These are phyloP conservation scores for Drosophila affinis DNA, from an alignment of 2,888 invertebrate genomes.

Conservation along the genomic window DNA sequence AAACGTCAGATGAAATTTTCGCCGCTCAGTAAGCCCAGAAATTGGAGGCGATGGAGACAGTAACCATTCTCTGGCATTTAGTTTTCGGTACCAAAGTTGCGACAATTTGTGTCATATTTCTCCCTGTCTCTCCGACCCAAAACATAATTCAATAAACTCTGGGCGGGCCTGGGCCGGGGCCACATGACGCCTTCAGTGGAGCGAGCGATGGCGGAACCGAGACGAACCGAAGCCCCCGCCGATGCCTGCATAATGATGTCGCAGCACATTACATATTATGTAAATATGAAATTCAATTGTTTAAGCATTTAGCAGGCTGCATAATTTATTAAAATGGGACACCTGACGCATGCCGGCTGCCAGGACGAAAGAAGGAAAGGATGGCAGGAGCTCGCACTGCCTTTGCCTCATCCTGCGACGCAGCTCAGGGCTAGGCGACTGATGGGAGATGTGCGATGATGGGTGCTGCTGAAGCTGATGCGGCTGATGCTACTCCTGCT, in stretches of 20 bases:
- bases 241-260: slow-evolving; percentile 74
- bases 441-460: slow-evolving; percentile 27
- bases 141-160: slow-evolving; percentile 74
- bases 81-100: slow-evolving; percentile 35
- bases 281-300: slow-evolving; percentile 83
- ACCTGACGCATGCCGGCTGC: slow-evolving; percentile 79
- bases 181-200: slow-evolving; percentile 29
- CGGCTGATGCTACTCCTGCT: slow-evolving; percentile 20
- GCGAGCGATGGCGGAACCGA: neutral
- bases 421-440: neutral
- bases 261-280: slow-evolving; percentile 81
- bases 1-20: slow-evolving; percentile 35
- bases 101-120: slow-evolving; percentile 66
- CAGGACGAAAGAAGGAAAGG: slow-evolving; percentile 44
- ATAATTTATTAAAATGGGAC: slow-evolving; percentile 83
- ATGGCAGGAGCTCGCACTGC: slow-evolving; percentile 2
- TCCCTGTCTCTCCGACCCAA: slow-evolving; percentile 33
- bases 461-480: slow-evolving; percentile 22
- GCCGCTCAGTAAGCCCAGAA: slow-evolving; percentile 15
- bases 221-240: neutral
- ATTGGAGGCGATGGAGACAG: neutral
- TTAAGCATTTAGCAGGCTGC: slow-evolving; percentile 83
- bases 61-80: slow-evolving; percentile 36
- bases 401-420: too few species aligned
- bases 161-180: slow-evolving; percentile 21